Evolutionary conservation across 2,113 vertebrate genomes (phyloP), one percentile per base, ranked within the genome.

Genomic region (Calidris pygmaea): DNA sequence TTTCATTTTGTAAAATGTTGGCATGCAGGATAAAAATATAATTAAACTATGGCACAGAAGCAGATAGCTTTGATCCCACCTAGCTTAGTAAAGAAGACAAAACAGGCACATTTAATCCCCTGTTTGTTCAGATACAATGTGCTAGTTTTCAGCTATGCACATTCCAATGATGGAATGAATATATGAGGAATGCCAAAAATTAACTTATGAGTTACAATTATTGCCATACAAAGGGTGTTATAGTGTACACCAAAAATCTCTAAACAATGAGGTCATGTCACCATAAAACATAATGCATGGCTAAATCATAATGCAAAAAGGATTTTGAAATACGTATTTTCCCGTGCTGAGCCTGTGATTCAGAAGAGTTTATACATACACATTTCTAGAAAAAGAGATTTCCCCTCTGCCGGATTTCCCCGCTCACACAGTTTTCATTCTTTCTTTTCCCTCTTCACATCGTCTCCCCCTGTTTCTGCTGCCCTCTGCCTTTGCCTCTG

Each of bases 11-110:
- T 71, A 87, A 94, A 95, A 96, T 66, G 80, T 77, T 96, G 89
- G 95, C 90, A 82, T 47, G 53, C 80, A 48, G 85, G 89, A 88
- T 89, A 95, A 96, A 95, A 97, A 95, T 92, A 87, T 79, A 89
- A 93, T 96, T 97, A 93, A 96, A 86, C 65, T 87, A 74, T 91
- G 89, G 87, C 87, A 86, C 78, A 87, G 87, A 92, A 78, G 74
- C 95, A 92, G 92, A 96, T 87, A 95, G 63, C 74, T 95, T 91
- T 95, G 96, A 96, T 95, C 95, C 90, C 79, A 96, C 84, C 78
- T 93, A 91, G 93, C 93, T 97, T 94, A 95, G 93, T 34, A 93
- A 88, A 91, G 85, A 96, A 88, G 89, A 95, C 87, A 97, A 91
- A 95, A 88, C 87, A 90, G 93, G 73, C 89, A 94, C 89, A 87